phyloP scores from a whole-genome alignment of 37 sponge, comb jelly and placozoan species.

The Mnemiopsis leidyi region DNA sequence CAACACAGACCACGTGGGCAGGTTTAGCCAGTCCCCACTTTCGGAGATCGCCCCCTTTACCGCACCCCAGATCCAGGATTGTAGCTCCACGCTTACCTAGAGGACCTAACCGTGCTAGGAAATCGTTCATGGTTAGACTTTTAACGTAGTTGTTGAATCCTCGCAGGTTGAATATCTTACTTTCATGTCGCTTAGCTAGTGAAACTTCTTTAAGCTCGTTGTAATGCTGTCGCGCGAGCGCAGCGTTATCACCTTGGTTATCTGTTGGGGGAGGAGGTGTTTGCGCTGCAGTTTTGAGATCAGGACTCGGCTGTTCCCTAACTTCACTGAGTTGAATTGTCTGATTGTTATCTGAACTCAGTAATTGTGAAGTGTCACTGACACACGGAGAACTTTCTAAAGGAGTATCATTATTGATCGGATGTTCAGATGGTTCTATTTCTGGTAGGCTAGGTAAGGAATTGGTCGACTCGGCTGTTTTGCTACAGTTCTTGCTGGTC shows the following conservation, averaged over 20 bases:
- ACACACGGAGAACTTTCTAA: too few relatives aligned
- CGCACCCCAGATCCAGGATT: slow-evolving; percentile 95
- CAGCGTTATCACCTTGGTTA: slow-evolving; percentile 23
- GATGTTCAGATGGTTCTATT: too few relatives aligned
- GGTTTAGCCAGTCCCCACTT: slow-evolving; percentile 94
- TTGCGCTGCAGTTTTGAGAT: too few relatives aligned
- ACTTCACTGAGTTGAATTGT: too few relatives aligned
- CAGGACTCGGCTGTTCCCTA: too few relatives aligned
- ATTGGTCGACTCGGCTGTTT: too few relatives aligned
- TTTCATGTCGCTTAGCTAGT: slow-evolving; percentile 66
- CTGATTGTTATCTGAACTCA: too few relatives aligned
- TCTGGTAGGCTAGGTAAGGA: too few relatives aligned
- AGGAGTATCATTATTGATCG: too few relatives aligned
- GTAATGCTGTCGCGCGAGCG: slow-evolving; percentile 31
- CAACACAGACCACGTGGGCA: slow-evolving; percentile 82
- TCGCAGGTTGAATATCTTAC: slow-evolving; percentile 85
- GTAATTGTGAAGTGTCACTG: too few relatives aligned
- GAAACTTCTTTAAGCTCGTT: background rate
- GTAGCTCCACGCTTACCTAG: slow-evolving; percentile 49
- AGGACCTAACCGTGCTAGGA: slow-evolving; percentile 62
- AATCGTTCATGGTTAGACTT: slow-evolving; percentile 87
- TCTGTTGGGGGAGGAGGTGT: too few relatives aligned
- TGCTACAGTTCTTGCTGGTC: background rate
- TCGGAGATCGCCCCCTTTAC: slow-evolving; percentile 96
- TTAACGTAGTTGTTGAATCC: slow-evolving; percentile 99